Evolutionary conservation across 2,888 invertebrate species (phyloP).

Genomic region (Drosophila infuscata): DNA sequence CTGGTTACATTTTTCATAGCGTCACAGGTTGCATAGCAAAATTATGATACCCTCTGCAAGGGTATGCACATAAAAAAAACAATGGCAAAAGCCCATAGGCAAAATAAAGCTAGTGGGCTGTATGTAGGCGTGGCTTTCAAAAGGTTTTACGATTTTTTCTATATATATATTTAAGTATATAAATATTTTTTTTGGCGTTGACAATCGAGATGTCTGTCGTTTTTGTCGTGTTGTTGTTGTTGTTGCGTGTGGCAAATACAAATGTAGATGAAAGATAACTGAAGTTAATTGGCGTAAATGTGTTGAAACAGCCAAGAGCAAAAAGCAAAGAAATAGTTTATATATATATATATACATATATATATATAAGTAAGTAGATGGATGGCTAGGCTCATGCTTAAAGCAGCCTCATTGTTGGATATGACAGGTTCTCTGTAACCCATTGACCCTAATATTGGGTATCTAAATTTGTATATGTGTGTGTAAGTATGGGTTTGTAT

Average conservation of each 20-base stretch:
- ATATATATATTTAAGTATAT: neutral
- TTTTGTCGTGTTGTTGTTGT: neutral
- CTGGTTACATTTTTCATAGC: neutral
- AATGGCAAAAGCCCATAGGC: slow-evolving; percentile 26
- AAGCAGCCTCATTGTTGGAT: slow-evolving; percentile 14
- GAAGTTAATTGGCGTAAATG: slow-evolving; percentile 61
- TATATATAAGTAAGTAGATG: neutral
- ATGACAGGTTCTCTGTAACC: slow-evolving; percentile 39
- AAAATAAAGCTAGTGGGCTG: neutral
- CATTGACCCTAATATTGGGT: slow-evolving; percentile 34
- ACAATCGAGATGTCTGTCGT: slow-evolving; percentile 14
- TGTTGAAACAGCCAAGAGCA: slow-evolving; percentile 37
- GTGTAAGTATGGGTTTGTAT: neutral
- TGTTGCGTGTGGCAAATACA: neutral
- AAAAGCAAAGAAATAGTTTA: neutral
- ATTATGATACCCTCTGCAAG: neutral
- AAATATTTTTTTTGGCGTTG: slow-evolving; percentile 5
- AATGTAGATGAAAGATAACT: slow-evolving; percentile 54
- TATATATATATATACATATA: neutral
- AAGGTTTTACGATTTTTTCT: neutral
- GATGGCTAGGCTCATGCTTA: neutral
- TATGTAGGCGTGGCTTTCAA: slow-evolving; percentile 21
- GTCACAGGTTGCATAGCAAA: neutral
- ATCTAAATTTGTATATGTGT: too few species aligned
- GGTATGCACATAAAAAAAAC: slow-evolving; percentile 14